Percentiles rank a stretch among this genome's conserved stretches.
phyloP scores from a whole-genome alignment of 2,113 vertebrate species.

The Bambusicola thoracicus region DNA sequence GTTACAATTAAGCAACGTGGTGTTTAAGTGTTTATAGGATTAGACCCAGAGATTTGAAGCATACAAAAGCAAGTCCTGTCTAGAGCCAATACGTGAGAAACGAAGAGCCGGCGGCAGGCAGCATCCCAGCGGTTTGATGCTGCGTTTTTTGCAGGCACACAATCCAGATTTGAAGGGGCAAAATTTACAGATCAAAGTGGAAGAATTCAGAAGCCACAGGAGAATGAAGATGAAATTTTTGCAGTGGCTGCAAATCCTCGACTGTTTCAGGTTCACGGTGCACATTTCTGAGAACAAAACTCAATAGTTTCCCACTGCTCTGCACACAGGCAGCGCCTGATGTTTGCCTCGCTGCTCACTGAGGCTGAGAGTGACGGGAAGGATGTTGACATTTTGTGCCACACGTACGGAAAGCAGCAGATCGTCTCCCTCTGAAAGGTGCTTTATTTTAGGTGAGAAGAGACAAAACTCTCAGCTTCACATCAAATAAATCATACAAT shows the following conservation, averaged over 20 bases:
- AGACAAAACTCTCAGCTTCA: constrained; percentile 54
- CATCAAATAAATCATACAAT: constrained; percentile 72
- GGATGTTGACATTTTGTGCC: constrained; percentile 68
- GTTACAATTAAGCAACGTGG: constrained; percentile 1
- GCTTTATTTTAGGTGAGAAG: constrained; percentile 63
- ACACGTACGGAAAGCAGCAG: constrained; percentile 23
- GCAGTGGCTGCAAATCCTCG: not conserved
- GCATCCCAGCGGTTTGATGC: not conserved
- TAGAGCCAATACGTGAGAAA: not conserved
- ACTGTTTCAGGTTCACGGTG: not conserved
- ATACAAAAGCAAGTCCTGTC: not conserved
- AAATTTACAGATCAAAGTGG: constrained; percentile 22
- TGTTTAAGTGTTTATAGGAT: not conserved
- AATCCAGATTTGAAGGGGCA: not conserved
- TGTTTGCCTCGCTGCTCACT: constrained; percentile 55
- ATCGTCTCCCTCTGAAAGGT: constrained; percentile 59
- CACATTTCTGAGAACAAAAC: constrained; percentile 42
- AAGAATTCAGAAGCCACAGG: not conserved
- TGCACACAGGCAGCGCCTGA: not conserved
- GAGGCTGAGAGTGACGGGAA: constrained; percentile 54
- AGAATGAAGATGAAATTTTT: not conserved
- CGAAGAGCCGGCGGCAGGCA: not conserved
- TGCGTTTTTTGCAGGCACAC: not conserved
- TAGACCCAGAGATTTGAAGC: constrained; percentile 18
- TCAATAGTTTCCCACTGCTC: constrained; percentile 32